Evolutionary conservation across 2,888 invertebrate genomes (phyloP), one percentile per base, ranked within the genome.

Genomic region (Eudasyphora cyanicolor): DNA sequence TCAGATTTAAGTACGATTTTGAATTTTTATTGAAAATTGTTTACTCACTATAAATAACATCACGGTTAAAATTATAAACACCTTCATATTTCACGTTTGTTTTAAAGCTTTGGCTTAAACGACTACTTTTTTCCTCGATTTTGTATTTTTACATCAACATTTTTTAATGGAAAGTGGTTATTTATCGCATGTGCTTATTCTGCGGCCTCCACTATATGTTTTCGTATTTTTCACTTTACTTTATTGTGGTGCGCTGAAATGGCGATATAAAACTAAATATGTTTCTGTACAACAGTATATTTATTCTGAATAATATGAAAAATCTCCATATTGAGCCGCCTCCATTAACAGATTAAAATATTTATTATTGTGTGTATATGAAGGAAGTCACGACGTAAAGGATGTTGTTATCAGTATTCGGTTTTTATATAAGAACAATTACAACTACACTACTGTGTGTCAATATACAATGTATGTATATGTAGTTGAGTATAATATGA

Each of bases 301-400:
- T 73, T 49, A 74, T 74, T 67, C n/a, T 76, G 49, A 73, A 79
- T 76, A 75, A 62, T 78, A 57, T 38, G 62, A 74, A 77, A 80
- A 81, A 67, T 67, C 67, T 67, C 38, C 38, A 32, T 64, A 67
- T 38, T 14, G 57, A 54, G 67, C 51, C 67, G 84, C 77, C 77
- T 79, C 29, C 82, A 84, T 69, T 60, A 75, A 69, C 79, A 82
- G 86, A 86, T 86, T 82, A 82, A 83, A 82, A 64, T 21, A 38
- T 64, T n/a, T 51, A 74, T 73, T 62, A 62, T 64, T 82, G 49
- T 49, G 69, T 80, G 38, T 82, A 73, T 64, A 82, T 82, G 81
- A 84, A 86, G 86, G 87, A 87, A 87, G 86, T 87, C 86, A 82
- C 85, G 84, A 86, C 78, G 82, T 82, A 87, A 87, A 87, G 87